phyloP scores from a whole-genome alignment of 2,797 vertebrate genomes.

The Rhodeus uyekii region DNA sequence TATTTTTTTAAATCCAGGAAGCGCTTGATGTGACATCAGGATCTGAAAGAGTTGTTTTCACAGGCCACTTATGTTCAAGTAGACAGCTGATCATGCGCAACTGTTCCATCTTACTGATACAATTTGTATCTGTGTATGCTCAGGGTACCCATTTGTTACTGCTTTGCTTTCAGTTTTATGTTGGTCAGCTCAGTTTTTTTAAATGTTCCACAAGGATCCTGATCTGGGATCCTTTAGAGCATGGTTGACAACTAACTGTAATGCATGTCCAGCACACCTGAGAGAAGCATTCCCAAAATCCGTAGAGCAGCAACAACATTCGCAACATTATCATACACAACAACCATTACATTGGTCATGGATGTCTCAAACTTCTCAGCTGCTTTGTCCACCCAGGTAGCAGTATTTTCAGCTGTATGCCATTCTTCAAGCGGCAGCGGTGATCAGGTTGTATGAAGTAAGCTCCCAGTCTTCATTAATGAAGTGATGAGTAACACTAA shows the following conservation, averaged over 20 bases:
- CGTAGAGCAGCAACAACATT: slow-evolving; percentile 34
- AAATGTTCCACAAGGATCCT: slow-evolving; percentile 14
- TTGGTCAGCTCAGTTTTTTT: slow-evolving; percentile 3
- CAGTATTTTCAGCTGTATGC: slow-evolving; percentile 37
- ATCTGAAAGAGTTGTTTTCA: slow-evolving; percentile 30
- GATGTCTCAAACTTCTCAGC: slow-evolving; percentile 18
- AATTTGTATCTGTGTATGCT: slow-evolving; percentile 22
- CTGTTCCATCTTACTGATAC: slow-evolving; percentile 41
- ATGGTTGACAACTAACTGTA: slow-evolving; percentile 9
- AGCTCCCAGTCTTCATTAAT: slow-evolving; percentile 43
- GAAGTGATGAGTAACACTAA: slow-evolving; percentile 46
- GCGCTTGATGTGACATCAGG: slow-evolving; percentile 36
- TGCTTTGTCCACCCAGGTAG: slow-evolving; percentile 28
- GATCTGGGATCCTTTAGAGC: neutral
- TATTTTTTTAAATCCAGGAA: slow-evolving; percentile 38
- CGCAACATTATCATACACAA: slow-evolving; percentile 46
- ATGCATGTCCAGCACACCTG: slow-evolving; percentile 28
- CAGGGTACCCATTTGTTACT: slow-evolving; percentile 24
- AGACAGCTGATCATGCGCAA: slow-evolving; percentile 23
- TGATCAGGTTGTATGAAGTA: slow-evolving; percentile 5
- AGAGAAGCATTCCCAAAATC: slow-evolving; percentile 9
- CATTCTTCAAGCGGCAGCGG: slow-evolving; percentile 27
- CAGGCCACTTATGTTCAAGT: slow-evolving; percentile 33
- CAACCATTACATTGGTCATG: neutral
- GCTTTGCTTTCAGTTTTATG: slow-evolving; percentile 38